phyloP scores from a whole-genome alignment of 2,797 vertebrate species.

The Protonibea diacanthus region DNA sequence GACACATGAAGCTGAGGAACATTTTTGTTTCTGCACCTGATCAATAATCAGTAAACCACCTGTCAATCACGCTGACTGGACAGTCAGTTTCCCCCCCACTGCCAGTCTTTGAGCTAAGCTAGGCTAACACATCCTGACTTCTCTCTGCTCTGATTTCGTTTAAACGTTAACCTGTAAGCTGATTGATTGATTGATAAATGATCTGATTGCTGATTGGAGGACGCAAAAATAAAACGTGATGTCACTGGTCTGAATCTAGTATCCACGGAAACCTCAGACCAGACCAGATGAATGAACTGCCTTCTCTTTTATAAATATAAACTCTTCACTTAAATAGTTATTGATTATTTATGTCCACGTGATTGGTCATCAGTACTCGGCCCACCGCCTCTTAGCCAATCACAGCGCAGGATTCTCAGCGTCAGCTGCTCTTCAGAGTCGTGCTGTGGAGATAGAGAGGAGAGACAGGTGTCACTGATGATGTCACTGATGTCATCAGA shows the following conservation, averaged over 20 bases:
- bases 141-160: not conserved
- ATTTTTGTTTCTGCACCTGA: not conserved
- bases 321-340: constrained; percentile 68
- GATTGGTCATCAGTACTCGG: constrained; percentile 58
- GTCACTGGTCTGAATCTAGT: constrained; percentile 7
- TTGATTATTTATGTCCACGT: constrained; percentile 46
- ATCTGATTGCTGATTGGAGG: constrained; percentile 49
- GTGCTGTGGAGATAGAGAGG: constrained; percentile 78
- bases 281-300: constrained; percentile 23
- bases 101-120: constrained; percentile 9
- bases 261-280: constrained; percentile 39
- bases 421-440: constrained; percentile 89
- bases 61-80: not conserved
- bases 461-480: constrained; percentile 18
- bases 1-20: not conserved
- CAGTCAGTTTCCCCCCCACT: not conserved
- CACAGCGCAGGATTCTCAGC: constrained; percentile 74
- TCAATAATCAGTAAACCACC: constrained; percentile 1
- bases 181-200: constrained; percentile 3
- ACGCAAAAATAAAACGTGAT: constrained; percentile 26
- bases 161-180: not conserved
- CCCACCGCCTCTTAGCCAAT: constrained; percentile 67
- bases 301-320: constrained; percentile 81
- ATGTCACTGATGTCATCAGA: constrained; percentile 12
- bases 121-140: not conserved